Percentiles rank a stretch among this genome's conserved stretches.
Evolutionary conservation across 2,888 invertebrate genomes (phyloP).

Genomic region (Netelia virgata): DNA sequence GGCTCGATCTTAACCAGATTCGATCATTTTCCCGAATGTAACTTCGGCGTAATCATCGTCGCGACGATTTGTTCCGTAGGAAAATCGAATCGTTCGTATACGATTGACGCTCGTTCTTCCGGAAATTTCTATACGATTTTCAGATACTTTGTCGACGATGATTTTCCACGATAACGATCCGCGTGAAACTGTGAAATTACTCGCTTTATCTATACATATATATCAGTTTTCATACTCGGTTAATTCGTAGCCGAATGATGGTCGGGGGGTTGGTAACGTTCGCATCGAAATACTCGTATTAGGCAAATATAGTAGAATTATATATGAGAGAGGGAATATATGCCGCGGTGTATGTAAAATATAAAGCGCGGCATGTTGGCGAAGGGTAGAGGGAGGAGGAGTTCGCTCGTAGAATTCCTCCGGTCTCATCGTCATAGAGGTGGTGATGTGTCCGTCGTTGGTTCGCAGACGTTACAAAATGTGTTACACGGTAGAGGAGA

Average conservation of each 20-base stretch:
- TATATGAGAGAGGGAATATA: constrained; percentile 8
- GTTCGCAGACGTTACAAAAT: constrained; percentile 58
- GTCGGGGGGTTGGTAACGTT: constrained; percentile 27
- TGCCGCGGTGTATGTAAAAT: constrained; percentile 3
- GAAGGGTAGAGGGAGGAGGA: neutral
- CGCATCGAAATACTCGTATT: constrained; percentile 23
- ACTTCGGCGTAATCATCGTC: neutral
- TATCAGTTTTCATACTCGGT: constrained; percentile 49
- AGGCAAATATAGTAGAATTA: constrained; percentile 34
- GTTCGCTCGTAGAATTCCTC: constrained; percentile 33
- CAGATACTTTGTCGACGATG: too few relatives aligned
- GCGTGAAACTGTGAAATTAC: too few relatives aligned
- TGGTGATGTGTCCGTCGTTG: constrained; percentile 13
- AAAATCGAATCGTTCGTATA: too few relatives aligned
- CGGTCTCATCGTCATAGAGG: neutral
- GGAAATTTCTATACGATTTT: too few relatives aligned
- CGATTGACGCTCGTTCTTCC: too few relatives aligned
- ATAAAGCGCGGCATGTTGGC: constrained; percentile 8
- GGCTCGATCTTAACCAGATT: constrained; percentile 6
- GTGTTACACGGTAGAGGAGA: constrained; percentile 61
- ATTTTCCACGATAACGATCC: too few relatives aligned
- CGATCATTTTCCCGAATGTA: neutral
- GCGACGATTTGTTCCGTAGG: neutral
- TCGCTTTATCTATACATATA: neutral
- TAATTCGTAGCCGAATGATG: constrained; percentile 49